phyloP scores from a whole-genome alignment of 2,113 vertebrate genomes.

The Boulengeromyrus knoepffleri region DNA sequence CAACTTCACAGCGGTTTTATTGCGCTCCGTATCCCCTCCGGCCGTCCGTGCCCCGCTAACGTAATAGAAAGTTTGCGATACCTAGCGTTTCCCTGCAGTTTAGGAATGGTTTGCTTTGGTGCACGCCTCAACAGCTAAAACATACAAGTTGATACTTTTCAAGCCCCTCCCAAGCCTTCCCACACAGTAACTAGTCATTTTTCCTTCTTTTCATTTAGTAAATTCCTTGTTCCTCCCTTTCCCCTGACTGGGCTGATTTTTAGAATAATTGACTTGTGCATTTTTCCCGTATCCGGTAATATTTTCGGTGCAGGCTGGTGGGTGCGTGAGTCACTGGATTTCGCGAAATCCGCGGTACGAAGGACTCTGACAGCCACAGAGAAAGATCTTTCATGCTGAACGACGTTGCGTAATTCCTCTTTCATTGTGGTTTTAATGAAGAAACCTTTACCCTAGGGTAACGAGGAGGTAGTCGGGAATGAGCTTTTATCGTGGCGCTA shows the following conservation, averaged over 20 bases:
- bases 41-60: neutral
- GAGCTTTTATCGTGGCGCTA: neutral
- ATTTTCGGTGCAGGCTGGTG: slow-evolving; percentile 15
- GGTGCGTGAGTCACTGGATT: slow-evolving; percentile 23
- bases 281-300: slow-evolving; percentile 25
- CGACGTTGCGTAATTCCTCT: slow-evolving; percentile 21
- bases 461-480: neutral
- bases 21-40: slow-evolving; percentile 18
- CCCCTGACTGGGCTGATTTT: slow-evolving; percentile 1
- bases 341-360: slow-evolving; percentile 12
- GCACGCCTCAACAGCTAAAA: slow-evolving; percentile 63
- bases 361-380: slow-evolving; percentile 15
- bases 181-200: slow-evolving; percentile 42
- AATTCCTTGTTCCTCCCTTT: slow-evolving; percentile 27
- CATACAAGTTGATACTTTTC: slow-evolving; percentile 56
- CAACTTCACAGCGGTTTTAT: slow-evolving; percentile 11
- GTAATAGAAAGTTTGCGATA: slow-evolving; percentile 10
- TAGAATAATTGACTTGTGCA: slow-evolving; percentile 12
- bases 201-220: slow-evolving; percentile 29
- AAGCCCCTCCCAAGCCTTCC: slow-evolving; percentile 62
- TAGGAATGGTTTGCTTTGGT: slow-evolving; percentile 41
- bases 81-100: slow-evolving; percentile 31
- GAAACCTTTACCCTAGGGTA: slow-evolving; percentile 13
- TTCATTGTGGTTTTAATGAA: slow-evolving; percentile 13
- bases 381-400: slow-evolving; percentile 17